A percentile compares a stretch with the other conserved stretches of the same genome.
phyloP scores from a whole-genome alignment of 2,797 vertebrate species.

The Hydrophis major region DNA sequence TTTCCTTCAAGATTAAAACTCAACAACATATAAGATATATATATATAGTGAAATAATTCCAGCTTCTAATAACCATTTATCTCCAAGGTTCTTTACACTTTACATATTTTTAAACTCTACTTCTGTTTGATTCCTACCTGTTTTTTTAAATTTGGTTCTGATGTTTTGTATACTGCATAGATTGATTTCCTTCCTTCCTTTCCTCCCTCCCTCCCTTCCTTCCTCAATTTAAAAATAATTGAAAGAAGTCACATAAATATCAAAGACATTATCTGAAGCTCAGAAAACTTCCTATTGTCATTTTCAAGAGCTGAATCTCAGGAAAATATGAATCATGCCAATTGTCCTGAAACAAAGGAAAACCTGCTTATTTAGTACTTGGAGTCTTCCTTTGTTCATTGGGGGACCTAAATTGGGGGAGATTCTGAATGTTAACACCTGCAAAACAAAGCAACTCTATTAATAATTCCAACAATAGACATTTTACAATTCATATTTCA shows the following conservation, averaged over 20 bases:
- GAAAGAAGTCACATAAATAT: background rate
- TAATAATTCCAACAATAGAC: background rate
- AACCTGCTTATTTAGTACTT: background rate
- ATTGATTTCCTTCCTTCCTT: background rate
- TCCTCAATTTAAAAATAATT: background rate
- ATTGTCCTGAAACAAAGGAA: background rate
- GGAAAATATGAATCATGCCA: background rate
- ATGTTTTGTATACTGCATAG: background rate
- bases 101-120: background rate
- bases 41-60: background rate
- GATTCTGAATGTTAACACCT: background rate
- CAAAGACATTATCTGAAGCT: background rate
- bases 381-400: background rate
- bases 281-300: background rate
- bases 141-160: background rate
- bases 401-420: background rate
- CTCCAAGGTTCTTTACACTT: background rate
- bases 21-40: background rate
- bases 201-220: background rate
- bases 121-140: background rate
- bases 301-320: background rate
- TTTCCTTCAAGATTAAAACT: constrained; percentile 11
- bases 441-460: background rate
- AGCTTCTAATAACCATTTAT: background rate
- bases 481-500: background rate